These are phyloP conservation scores for Ploceus nigricollis DNA, from an alignment of 2,113 vertebrate species.

Conservation along the genomic window DNA sequence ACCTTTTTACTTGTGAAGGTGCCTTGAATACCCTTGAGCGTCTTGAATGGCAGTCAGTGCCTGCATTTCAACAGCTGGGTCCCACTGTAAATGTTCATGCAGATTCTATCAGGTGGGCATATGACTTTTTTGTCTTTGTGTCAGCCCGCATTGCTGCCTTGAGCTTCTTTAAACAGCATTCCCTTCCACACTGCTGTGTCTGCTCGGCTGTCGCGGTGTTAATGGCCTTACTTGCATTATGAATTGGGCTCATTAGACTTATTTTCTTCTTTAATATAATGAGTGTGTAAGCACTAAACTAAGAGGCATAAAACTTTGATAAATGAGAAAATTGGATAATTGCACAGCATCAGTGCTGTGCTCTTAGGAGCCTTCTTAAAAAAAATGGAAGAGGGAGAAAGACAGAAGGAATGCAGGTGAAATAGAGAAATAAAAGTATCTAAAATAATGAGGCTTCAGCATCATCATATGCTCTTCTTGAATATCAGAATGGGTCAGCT, in stretches of 20 bases:
- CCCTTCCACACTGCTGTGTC: not conserved
- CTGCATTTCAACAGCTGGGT: not conserved
- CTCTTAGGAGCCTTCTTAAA: not conserved
- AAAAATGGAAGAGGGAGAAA: not conserved
- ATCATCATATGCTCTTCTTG: not conserved
- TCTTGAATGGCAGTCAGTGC: not conserved
- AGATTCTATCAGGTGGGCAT: not conserved
- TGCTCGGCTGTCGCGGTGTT: not conserved
- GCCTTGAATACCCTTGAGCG: accelerated
- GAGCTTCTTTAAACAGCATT: not conserved
- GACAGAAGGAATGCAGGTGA: not conserved
- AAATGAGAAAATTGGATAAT: not conserved
- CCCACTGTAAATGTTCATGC: not conserved
- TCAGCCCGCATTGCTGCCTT: not conserved
- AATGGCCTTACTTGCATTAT: slow-evolving; percentile 32
- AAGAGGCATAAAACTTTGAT: slow-evolving; percentile 10
- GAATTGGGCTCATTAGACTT: slow-evolving; percentile 39
- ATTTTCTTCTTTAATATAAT: slow-evolving; percentile 41
- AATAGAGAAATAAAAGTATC: not conserved
- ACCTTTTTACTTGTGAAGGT: not conserved
- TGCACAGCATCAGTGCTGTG: not conserved
- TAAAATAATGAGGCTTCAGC: not conserved
- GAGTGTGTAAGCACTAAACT: slow-evolving; percentile 19
- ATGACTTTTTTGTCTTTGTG: not conserved
- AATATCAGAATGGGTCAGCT: not conserved